phyloP scores from a whole-genome alignment of 2,888 invertebrate species.

The Tipula helvola region DNA sequence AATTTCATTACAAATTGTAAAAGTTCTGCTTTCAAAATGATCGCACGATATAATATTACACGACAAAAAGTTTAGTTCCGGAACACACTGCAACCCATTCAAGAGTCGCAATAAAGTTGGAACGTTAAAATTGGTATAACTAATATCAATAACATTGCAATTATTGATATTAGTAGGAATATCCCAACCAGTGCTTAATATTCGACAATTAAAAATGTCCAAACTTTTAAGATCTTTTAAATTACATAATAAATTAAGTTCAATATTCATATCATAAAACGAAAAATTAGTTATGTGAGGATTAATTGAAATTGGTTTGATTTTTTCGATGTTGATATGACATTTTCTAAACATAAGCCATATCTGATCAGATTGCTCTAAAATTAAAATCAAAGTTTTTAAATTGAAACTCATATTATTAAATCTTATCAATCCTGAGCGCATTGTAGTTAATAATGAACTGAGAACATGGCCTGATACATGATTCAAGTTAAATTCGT shows the following conservation, averaged over 20 bases:
- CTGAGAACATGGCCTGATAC: background rate
- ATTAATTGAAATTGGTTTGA: background rate
- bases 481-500: background rate
- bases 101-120: background rate
- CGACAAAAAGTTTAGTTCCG: background rate
- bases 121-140: background rate
- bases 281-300: background rate
- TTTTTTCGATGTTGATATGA: background rate
- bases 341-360: background rate
- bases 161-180: background rate
- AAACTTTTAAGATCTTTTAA: background rate
- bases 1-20: background rate
- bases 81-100: background rate
- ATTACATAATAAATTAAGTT: background rate
- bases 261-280: background rate
- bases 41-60: background rate
- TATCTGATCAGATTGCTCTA: background rate
- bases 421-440: background rate
- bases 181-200: background rate
- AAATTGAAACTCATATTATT: background rate
- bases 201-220: background rate
- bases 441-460: background rate
- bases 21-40: background rate
- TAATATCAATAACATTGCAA: background rate
- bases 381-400: background rate